Percentiles rank a stretch among this genome's conserved stretches.
phyloP scores from a whole-genome alignment of 1,140 invertebrate species.

The Hyposmocoma kahamanoa region DNA sequence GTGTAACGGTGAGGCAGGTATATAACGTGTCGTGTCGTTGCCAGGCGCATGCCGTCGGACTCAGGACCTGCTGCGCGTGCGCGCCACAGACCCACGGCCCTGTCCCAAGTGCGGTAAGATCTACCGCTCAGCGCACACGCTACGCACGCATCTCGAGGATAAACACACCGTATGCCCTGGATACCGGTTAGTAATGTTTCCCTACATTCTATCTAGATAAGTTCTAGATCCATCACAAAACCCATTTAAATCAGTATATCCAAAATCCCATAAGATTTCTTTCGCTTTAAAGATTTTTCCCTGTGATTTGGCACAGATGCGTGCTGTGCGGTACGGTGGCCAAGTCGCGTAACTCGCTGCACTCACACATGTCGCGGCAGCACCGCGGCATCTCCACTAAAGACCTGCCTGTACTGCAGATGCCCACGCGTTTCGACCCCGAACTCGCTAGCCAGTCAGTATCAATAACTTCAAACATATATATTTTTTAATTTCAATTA shows the following conservation, averaged over 20 bases:
- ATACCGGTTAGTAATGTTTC: constrained; percentile 74
- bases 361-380: constrained; percentile 94
- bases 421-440: constrained; percentile 93
- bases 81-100: constrained; percentile 91
- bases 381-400: constrained; percentile 94
- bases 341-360: constrained; percentile 91
- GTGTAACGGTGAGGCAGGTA: too few species aligned
- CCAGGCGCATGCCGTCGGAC: constrained; percentile 81
- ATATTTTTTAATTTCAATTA: too few species aligned
- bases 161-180: constrained; percentile 94
- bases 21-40: constrained; percentile 12
- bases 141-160: constrained; percentile 92
- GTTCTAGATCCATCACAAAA: too few species aligned
- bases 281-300: too few species aligned
- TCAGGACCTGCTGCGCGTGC: constrained; percentile 87
- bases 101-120: constrained; percentile 96
- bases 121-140: constrained; percentile 91
- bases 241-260: too few species aligned
- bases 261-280: too few species aligned
- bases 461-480: too few species aligned
- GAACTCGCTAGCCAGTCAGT: constrained; percentile 83
- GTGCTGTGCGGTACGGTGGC: constrained; percentile 93
- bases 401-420: constrained; percentile 90
- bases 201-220: too few species aligned
- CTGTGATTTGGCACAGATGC: too few species aligned